A percentile compares a stretch with the other conserved stretches of the same genome.
phyloP scores from a whole-genome alignment of 2,113 vertebrate species.

The Tautogolabrus adspersus region DNA sequence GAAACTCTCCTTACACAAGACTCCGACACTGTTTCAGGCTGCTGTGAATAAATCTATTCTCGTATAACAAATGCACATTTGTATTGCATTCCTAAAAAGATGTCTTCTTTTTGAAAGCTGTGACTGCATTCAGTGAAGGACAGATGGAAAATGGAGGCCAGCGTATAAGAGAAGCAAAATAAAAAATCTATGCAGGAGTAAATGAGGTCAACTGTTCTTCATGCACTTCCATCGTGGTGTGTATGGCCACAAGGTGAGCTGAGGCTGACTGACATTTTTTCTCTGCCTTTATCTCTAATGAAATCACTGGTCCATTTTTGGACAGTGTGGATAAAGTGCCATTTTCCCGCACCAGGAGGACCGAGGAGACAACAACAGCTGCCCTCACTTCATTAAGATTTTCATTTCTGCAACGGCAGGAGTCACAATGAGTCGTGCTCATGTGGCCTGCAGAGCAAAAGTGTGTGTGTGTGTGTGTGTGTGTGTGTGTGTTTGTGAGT shows the following conservation, averaged over 20 bases:
- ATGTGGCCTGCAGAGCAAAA: conserved; percentile 30
- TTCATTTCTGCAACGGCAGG: conserved; percentile 71
- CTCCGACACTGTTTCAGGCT: background rate
- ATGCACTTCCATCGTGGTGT: conserved; percentile 8
- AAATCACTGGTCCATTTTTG: conserved; percentile 58
- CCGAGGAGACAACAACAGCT: conserved; percentile 39
- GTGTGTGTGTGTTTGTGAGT: conserved; percentile 17
- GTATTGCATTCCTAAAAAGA: too few relatives aligned
- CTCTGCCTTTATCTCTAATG: conserved; percentile 55
- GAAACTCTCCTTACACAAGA: background rate
- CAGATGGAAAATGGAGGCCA: too few relatives aligned
- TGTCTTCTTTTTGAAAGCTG: too few relatives aligned
- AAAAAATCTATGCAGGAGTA: conserved; percentile 5
- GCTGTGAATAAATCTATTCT: background rate
- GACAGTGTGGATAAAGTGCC: conserved; percentile 40
- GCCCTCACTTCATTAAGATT: conserved; percentile 73
- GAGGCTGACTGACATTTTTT: conserved; percentile 13
- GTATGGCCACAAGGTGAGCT: background rate
- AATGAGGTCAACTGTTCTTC: conserved; percentile 43
- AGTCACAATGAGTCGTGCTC: conserved; percentile 58
- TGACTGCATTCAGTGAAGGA: background rate
- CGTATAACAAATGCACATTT: background rate
- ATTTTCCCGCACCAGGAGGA: conserved; percentile 36
- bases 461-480: conserved; percentile 7
- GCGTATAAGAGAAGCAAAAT: background rate